Conservation (phyloP, 2,113 vertebrate genomes). For the Ciconia boyciana region DNA sequence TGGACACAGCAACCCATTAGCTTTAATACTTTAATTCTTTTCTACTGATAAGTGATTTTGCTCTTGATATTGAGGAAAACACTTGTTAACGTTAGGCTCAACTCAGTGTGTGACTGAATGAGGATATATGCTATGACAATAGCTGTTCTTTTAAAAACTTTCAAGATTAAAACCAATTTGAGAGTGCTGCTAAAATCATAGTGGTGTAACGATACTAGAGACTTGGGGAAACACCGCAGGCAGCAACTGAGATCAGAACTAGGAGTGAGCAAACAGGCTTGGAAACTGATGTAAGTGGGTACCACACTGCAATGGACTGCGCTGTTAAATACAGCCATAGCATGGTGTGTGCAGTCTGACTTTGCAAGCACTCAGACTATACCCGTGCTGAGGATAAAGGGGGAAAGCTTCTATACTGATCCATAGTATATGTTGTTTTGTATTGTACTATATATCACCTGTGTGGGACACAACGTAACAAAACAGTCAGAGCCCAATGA, state of each 20-base stretch:
- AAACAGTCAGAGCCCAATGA: background rate
- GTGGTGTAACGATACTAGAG: background rate
- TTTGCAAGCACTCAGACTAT: background rate
- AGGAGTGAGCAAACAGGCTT: background rate
- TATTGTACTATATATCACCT: background rate
- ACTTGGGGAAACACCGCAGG: background rate
- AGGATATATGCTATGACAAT: background rate
- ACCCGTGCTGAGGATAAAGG: background rate
- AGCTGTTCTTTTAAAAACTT: background rate
- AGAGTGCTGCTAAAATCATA: background rate
- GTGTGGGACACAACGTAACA: background rate
- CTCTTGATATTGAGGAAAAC: background rate
- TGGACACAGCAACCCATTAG: background rate
- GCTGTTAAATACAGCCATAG: background rate
- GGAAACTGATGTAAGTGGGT: background rate
- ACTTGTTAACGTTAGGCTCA: background rate
- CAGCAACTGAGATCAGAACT: background rate
- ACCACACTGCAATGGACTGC: background rate
- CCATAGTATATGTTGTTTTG: background rate
- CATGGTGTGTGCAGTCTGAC: fast-evolving
- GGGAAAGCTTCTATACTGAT: background rate
- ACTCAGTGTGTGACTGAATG: background rate
- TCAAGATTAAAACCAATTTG: background rate
- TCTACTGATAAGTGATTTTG: background rate
- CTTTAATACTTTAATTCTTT: background rate